A percentile compares a stretch with the other conserved stretches of the same genome.
phyloP scores from a whole-genome alignment of 1,140 invertebrate genomes.

The Drosophila bipectinata region DNA sequence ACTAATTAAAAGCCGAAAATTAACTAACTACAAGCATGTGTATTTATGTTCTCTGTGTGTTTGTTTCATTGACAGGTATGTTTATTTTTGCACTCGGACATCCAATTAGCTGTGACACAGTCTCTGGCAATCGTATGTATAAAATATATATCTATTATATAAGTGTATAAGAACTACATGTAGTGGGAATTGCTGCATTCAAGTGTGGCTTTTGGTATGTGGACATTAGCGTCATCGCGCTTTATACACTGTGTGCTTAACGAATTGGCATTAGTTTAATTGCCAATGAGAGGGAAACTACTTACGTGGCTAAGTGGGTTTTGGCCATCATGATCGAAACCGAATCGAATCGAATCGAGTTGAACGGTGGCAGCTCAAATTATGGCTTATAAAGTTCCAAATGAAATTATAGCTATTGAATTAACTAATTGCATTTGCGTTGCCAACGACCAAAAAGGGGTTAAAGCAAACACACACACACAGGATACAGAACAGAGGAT shows the following conservation, averaged over 20 bases:
- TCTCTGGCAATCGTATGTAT: conserved; percentile 15
- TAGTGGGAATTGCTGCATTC: background rate
- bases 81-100: conserved; percentile 46
- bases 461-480: background rate
- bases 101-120: conserved; percentile 42
- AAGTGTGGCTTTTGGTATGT: background rate
- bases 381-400: conserved; percentile 53
- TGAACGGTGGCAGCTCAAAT: conserved; percentile 30
- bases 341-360: conserved; percentile 10
- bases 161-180: background rate
- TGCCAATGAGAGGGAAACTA: conserved; percentile 48
- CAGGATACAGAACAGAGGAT: background rate
- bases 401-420: conserved; percentile 71
- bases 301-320: conserved; percentile 27
- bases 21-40: background rate
- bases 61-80: conserved; percentile 39
- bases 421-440: conserved; percentile 66
- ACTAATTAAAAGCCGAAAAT: conserved; percentile 1
- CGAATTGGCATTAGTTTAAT: conserved; percentile 76
- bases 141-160: conserved; percentile 2
- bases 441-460: conserved; percentile 4
- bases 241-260: conserved; percentile 21
- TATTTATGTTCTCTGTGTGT: background rate
- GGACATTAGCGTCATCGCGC: conserved; percentile 11
- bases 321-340: conserved; percentile 5